Evolutionary conservation across 2,888 invertebrate species (phyloP).

Genomic region (Eremobia ochroleuca): DNA sequence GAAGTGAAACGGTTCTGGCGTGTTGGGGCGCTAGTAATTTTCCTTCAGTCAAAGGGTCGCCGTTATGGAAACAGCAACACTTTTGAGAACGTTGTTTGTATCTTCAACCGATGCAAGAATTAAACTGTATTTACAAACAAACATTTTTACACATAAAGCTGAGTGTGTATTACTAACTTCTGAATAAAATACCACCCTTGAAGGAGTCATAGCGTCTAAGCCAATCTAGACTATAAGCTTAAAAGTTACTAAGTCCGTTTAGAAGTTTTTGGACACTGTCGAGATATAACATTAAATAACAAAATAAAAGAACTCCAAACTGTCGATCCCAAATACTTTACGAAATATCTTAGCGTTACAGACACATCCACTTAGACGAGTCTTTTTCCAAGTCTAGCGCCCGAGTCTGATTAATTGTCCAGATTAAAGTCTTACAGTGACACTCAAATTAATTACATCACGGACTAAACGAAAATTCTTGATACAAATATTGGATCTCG

Average conservation of each 20-base stretch:
- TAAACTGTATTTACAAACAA: neutral
- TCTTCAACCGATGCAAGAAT: neutral
- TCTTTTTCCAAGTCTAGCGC: conserved; percentile 49
- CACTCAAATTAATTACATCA: conserved; percentile 55
- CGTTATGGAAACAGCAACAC: neutral
- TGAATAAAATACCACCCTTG: neutral
- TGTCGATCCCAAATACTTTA: conserved; percentile 55
- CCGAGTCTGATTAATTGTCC: conserved; percentile 50
- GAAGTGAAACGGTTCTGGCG: conserved; percentile 64
- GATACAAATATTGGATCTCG: conserved; percentile 33
- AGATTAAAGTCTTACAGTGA: conserved; percentile 46
- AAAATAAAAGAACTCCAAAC: conserved; percentile 34
- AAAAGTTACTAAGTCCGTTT: conserved; percentile 30
- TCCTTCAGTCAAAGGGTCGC: neutral
- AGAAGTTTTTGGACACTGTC: conserved; percentile 26
- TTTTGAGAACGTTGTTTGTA: neutral
- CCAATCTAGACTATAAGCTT: conserved; percentile 26
- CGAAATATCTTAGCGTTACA: conserved; percentile 34
- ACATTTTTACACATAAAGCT: neutral
- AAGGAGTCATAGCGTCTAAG: conserved; percentile 19
- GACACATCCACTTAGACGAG: conserved; percentile 15
- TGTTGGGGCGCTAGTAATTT: conserved; percentile 1
- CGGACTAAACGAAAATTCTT: conserved; percentile 27
- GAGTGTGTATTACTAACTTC: neutral
- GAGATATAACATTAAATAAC: conserved; percentile 29